Conservation (phyloP, 1,140 invertebrate genomes). For the Pseudomyrmex sp. region DNA sequence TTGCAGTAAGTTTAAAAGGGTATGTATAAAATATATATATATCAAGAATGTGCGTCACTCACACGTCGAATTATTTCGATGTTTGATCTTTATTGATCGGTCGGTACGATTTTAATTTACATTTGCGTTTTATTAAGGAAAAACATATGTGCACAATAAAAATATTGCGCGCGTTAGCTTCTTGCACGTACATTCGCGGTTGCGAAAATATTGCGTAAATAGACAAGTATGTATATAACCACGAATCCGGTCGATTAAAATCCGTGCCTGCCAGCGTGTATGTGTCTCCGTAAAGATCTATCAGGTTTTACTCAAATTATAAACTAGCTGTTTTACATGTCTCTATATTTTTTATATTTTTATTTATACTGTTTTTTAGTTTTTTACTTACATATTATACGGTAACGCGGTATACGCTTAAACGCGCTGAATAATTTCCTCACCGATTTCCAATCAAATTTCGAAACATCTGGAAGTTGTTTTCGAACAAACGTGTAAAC, state of each 20-base stretch:
- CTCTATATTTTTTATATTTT: neutral
- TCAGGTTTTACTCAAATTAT: neutral
- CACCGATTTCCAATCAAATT: neutral
- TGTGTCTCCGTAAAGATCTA: no score
- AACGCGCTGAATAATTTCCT: neutral
- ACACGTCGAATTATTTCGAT: conserved; percentile 29
- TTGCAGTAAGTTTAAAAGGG: neutral
- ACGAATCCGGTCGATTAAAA: conserved; percentile 11
- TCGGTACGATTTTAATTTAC: conserved; percentile 22
- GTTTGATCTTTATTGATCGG: conserved; percentile 8
- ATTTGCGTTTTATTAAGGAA: conserved; percentile 28
- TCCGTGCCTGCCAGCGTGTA: neutral
- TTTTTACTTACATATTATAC: neutral
- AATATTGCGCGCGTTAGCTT: neutral
- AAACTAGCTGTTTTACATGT: neutral
- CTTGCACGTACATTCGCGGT: neutral
- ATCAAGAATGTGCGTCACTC: neutral
- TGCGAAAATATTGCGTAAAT: conserved; percentile 35
- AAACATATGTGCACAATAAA: neutral
- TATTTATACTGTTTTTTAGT: neutral
- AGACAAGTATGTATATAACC: neutral
- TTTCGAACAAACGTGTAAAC: neutral
- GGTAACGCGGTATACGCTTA: neutral
- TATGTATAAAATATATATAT: conserved; percentile 41
- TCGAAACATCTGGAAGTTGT: neutral